These are phyloP conservation scores for Ceryle rudis DNA, from an alignment of 2,797 vertebrate genomes.

Conservation along the genomic window DNA sequence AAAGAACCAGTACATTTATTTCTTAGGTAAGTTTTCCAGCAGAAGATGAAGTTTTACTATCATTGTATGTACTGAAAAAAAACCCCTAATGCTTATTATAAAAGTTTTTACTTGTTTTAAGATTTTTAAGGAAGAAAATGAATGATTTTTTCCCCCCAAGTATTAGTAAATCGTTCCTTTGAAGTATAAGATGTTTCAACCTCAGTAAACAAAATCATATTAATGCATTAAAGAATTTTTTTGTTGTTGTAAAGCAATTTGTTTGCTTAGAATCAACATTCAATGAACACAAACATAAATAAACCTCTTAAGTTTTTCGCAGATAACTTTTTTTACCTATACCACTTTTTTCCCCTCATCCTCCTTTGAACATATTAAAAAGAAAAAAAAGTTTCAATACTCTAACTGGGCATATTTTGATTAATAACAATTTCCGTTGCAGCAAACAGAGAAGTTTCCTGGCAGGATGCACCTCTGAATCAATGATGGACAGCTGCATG, in stretches of 20 bases:
- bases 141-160: neutral
- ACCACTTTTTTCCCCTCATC: fast-evolving
- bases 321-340: neutral
- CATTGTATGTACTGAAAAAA: neutral
- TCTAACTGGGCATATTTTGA: neutral
- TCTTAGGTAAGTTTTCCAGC: neutral
- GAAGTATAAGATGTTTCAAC: neutral
- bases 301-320: neutral
- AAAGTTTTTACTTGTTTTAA: neutral
- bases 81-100: neutral
- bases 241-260: neutral
- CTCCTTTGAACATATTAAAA: neutral
- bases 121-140: neutral
- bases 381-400: neutral
- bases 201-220: neutral
- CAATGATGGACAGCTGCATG: neutral
- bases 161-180: neutral
- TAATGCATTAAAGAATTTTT: neutral
- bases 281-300: neutral
- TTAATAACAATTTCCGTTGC: neutral
- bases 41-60: neutral
- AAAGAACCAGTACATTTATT: neutral
- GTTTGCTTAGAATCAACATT: neutral
- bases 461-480: neutral
- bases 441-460: neutral